phyloP scores from a whole-genome alignment of 2,888 invertebrate genomes.

The Drosophila glabriapex region DNA sequence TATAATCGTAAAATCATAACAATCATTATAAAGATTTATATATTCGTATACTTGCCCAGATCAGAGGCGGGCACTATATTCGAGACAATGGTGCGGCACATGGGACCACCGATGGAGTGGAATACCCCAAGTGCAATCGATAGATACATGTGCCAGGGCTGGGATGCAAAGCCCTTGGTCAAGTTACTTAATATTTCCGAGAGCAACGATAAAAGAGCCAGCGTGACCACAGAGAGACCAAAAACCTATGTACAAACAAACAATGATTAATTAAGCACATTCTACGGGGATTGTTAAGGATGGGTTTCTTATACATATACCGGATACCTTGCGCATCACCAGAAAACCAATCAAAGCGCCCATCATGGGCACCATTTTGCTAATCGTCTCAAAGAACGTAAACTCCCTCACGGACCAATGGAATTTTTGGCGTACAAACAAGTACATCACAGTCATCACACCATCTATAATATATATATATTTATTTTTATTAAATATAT shows the following conservation, averaged over 20 bases:
- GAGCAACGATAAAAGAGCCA: conserved; percentile 77
- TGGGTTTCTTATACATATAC: background rate
- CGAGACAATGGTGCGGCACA: conserved; percentile 84
- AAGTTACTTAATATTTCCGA: conserved; percentile 76
- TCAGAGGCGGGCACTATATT: conserved; percentile 83
- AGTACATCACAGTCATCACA: conserved; percentile 86
- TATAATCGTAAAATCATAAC: too few species aligned
- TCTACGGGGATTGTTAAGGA: background rate
- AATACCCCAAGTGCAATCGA: conserved; percentile 75
- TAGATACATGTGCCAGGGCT: conserved; percentile 82
- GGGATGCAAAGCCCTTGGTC: conserved; percentile 75
- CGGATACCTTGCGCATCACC: conserved; percentile 86
- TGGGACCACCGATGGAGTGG: conserved; percentile 79
- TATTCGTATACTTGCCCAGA: conserved; percentile 78
- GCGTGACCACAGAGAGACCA: conserved; percentile 77
- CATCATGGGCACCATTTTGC: conserved; percentile 86
- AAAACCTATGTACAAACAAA: conserved; percentile 59
- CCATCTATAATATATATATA: conserved; percentile 69
- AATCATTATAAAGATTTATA: background rate
- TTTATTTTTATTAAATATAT: background rate
- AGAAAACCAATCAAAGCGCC: conserved; percentile 88
- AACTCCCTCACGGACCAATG: conserved; percentile 89
- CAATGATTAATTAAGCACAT: background rate
- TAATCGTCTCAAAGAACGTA: conserved; percentile 87
- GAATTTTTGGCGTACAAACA: conserved; percentile 89